Evolutionary conservation across 2,888 invertebrate genomes (phyloP).

Genomic region (Drosophila monieri): DNA sequence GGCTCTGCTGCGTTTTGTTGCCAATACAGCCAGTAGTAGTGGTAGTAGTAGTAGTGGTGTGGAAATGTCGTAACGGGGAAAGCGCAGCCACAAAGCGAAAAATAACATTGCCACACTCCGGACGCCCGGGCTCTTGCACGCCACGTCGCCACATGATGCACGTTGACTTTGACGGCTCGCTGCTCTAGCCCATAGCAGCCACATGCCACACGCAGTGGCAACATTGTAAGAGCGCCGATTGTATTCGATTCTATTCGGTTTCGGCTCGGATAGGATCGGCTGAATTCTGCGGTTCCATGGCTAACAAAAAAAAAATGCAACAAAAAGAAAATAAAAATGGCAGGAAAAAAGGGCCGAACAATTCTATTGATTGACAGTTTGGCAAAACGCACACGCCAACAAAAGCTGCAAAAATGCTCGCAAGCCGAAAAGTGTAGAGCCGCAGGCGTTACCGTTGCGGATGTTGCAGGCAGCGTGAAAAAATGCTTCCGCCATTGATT

Average conservation of each 20-base stretch:
- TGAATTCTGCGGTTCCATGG: conserved; percentile 29
- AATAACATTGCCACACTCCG: conserved; percentile 62
- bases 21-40: conserved; percentile 9
- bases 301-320: neutral
- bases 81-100: conserved; percentile 72
- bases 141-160: conserved; percentile 60
- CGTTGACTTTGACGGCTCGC: conserved; percentile 61
- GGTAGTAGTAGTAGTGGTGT: conserved; percentile 18
- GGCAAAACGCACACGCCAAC: conserved; percentile 69
- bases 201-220: conserved; percentile 27
- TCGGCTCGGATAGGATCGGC: conserved; percentile 15
- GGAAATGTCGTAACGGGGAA: conserved; percentile 68
- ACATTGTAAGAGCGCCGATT: conserved; percentile 21
- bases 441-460: conserved; percentile 76
- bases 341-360: conserved; percentile 48
- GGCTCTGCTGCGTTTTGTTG: conserved; percentile 2
- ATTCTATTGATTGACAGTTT: conserved; percentile 79
- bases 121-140: conserved; percentile 40
- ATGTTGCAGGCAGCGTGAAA: conserved; percentile 60
- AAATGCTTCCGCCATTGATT: conserved; percentile 59
- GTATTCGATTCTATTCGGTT: conserved; percentile 17
- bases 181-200: conserved; percentile 40
- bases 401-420: conserved; percentile 19
- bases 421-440: conserved; percentile 55
- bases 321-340: conserved; percentile 1